Conservation (phyloP, 2,113 vertebrate species). For the Pomatorhinus ruficollis region DNA sequence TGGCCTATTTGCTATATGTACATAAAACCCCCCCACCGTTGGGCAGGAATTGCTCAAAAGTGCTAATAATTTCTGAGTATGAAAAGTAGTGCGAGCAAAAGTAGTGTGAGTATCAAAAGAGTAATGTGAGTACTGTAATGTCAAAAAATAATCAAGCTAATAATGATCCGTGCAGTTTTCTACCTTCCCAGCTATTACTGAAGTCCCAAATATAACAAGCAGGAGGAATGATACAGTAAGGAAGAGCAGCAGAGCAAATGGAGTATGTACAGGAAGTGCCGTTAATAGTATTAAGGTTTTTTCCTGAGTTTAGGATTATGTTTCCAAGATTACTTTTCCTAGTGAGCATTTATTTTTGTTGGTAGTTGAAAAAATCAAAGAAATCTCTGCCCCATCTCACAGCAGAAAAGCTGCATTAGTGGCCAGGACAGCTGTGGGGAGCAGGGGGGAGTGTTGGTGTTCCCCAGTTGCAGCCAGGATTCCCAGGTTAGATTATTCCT, state of each 20-base stretch:
- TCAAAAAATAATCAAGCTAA: neutral
- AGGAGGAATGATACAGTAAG: neutral
- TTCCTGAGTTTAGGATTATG: neutral
- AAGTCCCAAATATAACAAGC: neutral
- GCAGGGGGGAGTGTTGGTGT: neutral
- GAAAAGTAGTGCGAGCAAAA: neutral
- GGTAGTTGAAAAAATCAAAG: neutral
- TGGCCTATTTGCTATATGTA: neutral
- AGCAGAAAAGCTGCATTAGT: neutral
- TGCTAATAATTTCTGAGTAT: neutral
- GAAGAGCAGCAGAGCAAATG: neutral
- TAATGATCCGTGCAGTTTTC: neutral
- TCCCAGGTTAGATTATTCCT: neutral
- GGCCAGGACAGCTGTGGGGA: neutral
- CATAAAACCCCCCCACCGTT: fast-evolving
- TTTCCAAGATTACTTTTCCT: neutral
- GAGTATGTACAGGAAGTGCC: neutral
- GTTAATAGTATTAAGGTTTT: neutral
- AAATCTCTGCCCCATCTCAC: neutral
- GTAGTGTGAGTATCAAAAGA: neutral
- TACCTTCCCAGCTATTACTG: neutral
- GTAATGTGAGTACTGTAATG: neutral
- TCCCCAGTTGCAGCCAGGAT: neutral
- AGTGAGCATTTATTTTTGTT: neutral
- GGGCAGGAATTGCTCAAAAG: neutral